phyloP scores from a whole-genome alignment of 2,888 invertebrate species.

The Diloba caeruleocephala region DNA sequence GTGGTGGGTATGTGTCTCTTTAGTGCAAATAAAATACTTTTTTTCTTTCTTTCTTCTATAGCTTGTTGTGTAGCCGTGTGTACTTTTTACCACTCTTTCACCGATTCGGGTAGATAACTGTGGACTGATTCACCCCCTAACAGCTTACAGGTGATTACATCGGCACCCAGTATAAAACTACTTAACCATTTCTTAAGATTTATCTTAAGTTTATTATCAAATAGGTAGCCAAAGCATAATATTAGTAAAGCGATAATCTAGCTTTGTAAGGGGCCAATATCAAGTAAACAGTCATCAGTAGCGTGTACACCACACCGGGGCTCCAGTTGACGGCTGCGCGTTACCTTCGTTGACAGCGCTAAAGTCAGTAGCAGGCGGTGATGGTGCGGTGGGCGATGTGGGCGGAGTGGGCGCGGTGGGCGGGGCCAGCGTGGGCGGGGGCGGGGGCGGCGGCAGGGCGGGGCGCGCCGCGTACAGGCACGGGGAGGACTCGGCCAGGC shows the following conservation, averaged over 20 bases:
- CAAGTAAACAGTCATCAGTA: conserved; percentile 1
- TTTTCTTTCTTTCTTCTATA: too few species aligned
- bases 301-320: conserved; percentile 32
- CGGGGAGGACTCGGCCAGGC: conserved; percentile 78
- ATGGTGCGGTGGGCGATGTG: conserved; percentile 35
- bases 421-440: conserved; percentile 55
- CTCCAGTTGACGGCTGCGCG: conserved; percentile 77
- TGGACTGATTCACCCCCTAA: too few species aligned
- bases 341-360: conserved; percentile 88
- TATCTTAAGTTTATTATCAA: conserved; percentile 14
- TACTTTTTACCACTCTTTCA: too few species aligned
- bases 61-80: too few species aligned
- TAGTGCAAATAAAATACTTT: too few species aligned
- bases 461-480: conserved; percentile 78
- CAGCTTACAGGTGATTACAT: too few species aligned
- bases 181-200: neutral
- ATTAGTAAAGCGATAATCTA: conserved; percentile 44
- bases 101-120: too few species aligned
- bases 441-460: conserved; percentile 74
- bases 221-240: conserved; percentile 18
- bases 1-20: too few species aligned
- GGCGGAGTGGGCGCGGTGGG: conserved; percentile 23
- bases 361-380: conserved; percentile 71
- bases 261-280: conserved; percentile 4
- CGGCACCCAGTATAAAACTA: too few species aligned